Conservation (phyloP, 2,888 invertebrate genomes). For the Eupithecia centaureata region DNA sequence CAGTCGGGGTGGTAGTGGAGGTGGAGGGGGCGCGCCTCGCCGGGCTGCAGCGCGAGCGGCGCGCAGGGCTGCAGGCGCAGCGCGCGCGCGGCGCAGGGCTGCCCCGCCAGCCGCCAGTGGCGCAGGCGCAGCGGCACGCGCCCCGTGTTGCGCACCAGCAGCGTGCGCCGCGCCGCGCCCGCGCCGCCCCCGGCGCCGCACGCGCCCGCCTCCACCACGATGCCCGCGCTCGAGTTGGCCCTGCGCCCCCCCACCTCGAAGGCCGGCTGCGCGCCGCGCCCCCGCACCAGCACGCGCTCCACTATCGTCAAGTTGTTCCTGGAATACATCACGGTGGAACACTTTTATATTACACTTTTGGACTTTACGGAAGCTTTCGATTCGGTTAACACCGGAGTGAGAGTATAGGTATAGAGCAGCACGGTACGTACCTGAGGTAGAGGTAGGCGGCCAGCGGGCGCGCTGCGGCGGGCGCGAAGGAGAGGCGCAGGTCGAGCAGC, state of each 20-base stretch:
- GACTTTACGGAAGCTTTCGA: no score
- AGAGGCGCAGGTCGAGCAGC: slow-evolving; percentile 73
- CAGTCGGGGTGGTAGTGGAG: slow-evolving; percentile 58
- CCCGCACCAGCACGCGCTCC: slow-evolving; percentile 92
- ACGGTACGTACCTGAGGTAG: slow-evolving; percentile 70
- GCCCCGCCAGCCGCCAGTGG: slow-evolving; percentile 65
- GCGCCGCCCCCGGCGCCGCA: slow-evolving; percentile 77
- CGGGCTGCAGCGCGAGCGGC: slow-evolving; percentile 57
- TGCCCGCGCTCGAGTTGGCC: slow-evolving; percentile 89
- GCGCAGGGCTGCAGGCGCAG: slow-evolving; percentile 69
- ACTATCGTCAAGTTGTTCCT: slow-evolving; percentile 97
- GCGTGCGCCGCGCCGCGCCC: slow-evolving; percentile 83
- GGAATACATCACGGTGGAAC: no score
- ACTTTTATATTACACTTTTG: no score
- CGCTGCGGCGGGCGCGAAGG: slow-evolving; percentile 68
- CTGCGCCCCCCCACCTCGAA: slow-evolving; percentile 95
- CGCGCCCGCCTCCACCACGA: slow-evolving; percentile 91
- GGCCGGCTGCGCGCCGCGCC: slow-evolving; percentile 93
- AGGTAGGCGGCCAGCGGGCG: slow-evolving; percentile 77
- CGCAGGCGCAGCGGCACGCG: slow-evolving; percentile 91
- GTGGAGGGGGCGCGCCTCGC: slow-evolving; percentile 62
- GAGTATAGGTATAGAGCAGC: no score
- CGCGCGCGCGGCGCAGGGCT: slow-evolving; percentile 67
- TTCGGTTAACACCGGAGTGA: no score
- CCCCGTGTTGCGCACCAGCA: slow-evolving; percentile 91